Conservation (phyloP, 2,888 invertebrate species). For the Synergus japonicus region DNA sequence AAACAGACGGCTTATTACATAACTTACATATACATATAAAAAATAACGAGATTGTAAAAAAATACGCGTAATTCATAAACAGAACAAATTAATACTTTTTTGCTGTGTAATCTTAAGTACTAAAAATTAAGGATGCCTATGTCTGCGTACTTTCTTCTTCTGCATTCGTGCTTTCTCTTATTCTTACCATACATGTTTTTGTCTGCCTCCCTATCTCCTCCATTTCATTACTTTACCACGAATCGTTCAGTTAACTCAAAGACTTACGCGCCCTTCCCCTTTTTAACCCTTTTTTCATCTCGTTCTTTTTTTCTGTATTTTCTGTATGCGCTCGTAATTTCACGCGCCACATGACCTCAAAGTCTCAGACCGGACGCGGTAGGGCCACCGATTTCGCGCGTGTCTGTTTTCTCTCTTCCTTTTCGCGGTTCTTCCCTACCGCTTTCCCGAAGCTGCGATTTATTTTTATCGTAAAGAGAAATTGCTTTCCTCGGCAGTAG, state of each 20-base stretch:
- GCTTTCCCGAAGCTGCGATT: constrained; percentile 47
- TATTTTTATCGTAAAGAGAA: constrained; percentile 57
- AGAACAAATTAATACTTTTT: too few relatives aligned
- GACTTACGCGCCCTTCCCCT: constrained; percentile 52
- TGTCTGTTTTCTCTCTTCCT: constrained; percentile 34
- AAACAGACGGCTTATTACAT: too few relatives aligned
- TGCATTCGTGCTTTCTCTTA: neutral
- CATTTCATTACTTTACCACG: constrained; percentile 52
- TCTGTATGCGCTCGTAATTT: constrained; percentile 62
- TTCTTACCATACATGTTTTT: constrained; percentile 21
- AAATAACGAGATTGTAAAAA: too few relatives aligned
- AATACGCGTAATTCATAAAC: too few relatives aligned
- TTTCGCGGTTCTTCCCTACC: constrained; percentile 29
- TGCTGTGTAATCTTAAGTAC: too few relatives aligned
- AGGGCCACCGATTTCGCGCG: constrained; percentile 55
- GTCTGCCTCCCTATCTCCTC: constrained; percentile 47
- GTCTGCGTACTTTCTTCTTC: neutral
- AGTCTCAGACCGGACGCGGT: constrained; percentile 56
- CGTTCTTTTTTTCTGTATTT: constrained; percentile 34
- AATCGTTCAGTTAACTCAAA: constrained; percentile 59
- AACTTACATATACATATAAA: too few relatives aligned
- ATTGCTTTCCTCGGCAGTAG: constrained; percentile 53
- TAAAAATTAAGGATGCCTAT: too few relatives aligned
- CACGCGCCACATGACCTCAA: constrained; percentile 67
- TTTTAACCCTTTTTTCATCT: neutral